Evolutionary conservation across 2,113 vertebrate genomes (phyloP).

Genomic region (Helogale parvula): DNA sequence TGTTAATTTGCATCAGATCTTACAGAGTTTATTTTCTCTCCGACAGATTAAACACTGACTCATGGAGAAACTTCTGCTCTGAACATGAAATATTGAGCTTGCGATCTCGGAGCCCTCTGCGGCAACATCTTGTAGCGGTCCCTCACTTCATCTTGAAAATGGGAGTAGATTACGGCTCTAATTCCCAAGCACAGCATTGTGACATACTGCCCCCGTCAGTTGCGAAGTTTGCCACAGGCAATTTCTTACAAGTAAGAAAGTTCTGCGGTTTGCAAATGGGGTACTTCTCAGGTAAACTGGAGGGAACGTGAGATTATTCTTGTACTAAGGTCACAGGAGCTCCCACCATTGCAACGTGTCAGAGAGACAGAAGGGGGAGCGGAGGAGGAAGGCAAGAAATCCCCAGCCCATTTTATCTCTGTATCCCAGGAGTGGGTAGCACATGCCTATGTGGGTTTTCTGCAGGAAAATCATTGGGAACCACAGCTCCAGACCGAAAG

Average conservation of each 20-base stretch:
- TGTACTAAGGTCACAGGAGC: neutral
- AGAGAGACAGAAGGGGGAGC: neutral
- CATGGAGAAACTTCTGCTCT: neutral
- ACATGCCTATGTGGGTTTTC: fast-evolving
- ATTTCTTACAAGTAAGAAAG: slow-evolving; percentile 4
- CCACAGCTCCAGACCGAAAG: neutral
- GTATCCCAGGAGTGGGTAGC: fast-evolving
- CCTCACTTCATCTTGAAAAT: neutral
- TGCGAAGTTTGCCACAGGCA: slow-evolving; percentile 15
- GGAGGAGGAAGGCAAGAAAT: neutral
- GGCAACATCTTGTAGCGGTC: neutral
- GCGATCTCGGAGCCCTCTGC: neutral
- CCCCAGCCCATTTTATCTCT: neutral
- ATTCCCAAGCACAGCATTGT: neutral
- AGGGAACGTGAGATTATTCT: neutral
- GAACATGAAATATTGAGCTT: neutral
- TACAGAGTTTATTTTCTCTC: neutral
- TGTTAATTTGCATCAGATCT: neutral
- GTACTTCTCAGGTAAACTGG: neutral
- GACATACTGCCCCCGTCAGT: neutral
- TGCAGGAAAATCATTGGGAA: neutral
- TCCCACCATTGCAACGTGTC: neutral
- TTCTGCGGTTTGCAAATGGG: neutral
- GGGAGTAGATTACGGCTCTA: neutral
- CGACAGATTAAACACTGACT: neutral